Evolutionary conservation across 1,140 invertebrate species (phyloP).

Genomic region (Penaeus japonicus): DNA sequence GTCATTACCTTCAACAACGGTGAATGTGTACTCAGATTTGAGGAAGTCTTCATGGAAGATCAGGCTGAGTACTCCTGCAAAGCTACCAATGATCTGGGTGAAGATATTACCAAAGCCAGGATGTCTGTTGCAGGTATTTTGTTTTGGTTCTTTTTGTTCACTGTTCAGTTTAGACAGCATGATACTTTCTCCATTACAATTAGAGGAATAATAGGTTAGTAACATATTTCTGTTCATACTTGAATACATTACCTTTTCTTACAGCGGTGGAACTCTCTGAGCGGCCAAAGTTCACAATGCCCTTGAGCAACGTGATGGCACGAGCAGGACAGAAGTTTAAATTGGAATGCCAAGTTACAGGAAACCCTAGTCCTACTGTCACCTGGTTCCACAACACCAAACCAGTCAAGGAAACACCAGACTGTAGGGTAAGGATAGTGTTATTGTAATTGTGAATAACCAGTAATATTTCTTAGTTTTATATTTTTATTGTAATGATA

Average conservation of each 20-base stretch:
- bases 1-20: conserved; percentile 68
- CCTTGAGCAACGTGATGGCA: conserved; percentile 72
- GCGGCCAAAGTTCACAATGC: conserved; percentile 68
- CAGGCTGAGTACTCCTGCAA: conserved; percentile 71
- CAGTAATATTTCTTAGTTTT: conserved; percentile 61
- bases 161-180: too few species aligned
- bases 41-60: conserved; percentile 70
- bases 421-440: conserved; percentile 63
- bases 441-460: not conserved
- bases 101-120: conserved; percentile 66
- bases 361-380: conserved; percentile 65
- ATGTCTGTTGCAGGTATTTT: conserved; percentile 67
- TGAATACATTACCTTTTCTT: conserved; percentile 53
- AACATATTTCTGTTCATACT: not conserved
- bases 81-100: conserved; percentile 68
- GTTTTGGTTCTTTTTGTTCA: too few species aligned
- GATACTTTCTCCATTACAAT: too few species aligned
- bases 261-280: conserved; percentile 67
- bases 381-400: conserved; percentile 69
- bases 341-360: conserved; percentile 72
- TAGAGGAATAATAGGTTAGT: not conserved
- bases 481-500: conserved; percentile 71
- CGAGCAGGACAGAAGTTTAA: conserved; percentile 73
- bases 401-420: conserved; percentile 67
- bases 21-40: conserved; percentile 72